Base-by-base conservation (phyloP, 2,113 vertebrate genomes). In the Sylvia atricapilla region DNA sequence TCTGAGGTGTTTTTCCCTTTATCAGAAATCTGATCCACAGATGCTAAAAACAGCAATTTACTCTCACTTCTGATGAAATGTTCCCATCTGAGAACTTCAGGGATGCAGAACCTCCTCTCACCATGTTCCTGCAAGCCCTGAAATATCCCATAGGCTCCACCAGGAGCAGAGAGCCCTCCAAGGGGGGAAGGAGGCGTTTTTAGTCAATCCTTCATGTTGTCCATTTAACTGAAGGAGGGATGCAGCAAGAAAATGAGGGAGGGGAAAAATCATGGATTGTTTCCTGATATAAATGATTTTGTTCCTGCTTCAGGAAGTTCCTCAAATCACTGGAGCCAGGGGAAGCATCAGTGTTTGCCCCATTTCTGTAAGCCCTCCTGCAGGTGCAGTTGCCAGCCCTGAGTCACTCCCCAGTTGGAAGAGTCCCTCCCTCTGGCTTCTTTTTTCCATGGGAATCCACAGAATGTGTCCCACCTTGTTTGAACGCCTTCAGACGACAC, bases 381-480 rank as follows among this genome's bases (percentile, higher is more conserved):
- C 31, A 43, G 49, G 17, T 14, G 41, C 44, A 0, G 31, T 9
- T 75, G 27, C 22, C 50, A 63, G 39, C 21, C 16, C 39, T 14
- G 83, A 96, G 46, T 89, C 96, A 92, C 24, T 31, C 7, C 17
- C 49, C 19, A 69, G 68, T 30, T 11, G 1, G 3, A 31, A 50
- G 72, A 53, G 6, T 49, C 56, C 67, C 92, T 95, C 50, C 4
- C 55, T 46, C 22, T 31, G 66, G n/a, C 35, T 80, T 41, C 75
- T 55, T 24, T 50, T 49, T 49, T 22, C 84, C 69, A 56, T 67
- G 43, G 46, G 83, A 74, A 66, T 19, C 33, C 64, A 17, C 24
- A 15, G 56, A 79, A 70, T 89, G 78, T 13, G 75, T 92, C 75
- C 84, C 35, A 77, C 96, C 91, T 74, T 73, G 91, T 44, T 8